Percentiles rank a stretch among this genome's conserved stretches.
These are phyloP conservation scores for Calidris pugnax DNA, from an alignment of 2,113 vertebrate species.

Conservation along the genomic window DNA sequence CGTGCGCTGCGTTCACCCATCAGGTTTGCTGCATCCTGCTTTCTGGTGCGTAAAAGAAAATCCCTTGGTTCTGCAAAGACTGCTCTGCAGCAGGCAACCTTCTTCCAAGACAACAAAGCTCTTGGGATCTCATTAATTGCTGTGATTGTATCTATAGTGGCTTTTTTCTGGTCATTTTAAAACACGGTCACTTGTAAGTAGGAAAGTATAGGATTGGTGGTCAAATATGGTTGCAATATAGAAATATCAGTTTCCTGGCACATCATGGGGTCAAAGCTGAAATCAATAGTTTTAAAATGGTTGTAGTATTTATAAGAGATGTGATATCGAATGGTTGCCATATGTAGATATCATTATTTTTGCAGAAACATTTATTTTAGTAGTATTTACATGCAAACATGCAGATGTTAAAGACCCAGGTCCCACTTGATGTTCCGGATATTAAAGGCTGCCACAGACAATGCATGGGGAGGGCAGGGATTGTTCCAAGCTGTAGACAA, in stretches of 20 bases:
- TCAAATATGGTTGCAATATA: neutral
- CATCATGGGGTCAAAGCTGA: neutral
- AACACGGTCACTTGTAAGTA: neutral
- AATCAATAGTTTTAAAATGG: neutral
- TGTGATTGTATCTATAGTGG: neutral
- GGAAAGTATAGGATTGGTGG: neutral
- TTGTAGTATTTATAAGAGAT: conserved; percentile 12
- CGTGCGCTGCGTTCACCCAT: no score
- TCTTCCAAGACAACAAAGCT: neutral
- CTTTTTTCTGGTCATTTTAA: neutral
- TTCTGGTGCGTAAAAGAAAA: neutral
- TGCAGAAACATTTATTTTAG: neutral
- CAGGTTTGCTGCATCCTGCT: neutral
- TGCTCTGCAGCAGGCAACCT: neutral
- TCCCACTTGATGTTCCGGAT: neutral
- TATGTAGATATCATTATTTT: neutral
- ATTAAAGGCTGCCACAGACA: neutral
- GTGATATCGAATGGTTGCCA: neutral
- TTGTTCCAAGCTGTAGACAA: neutral
- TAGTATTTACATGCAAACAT: neutral
- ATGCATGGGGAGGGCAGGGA: neutral
- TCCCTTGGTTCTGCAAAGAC: neutral
- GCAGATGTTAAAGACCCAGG: neutral
- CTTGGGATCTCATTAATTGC: neutral
- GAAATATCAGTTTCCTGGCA: neutral